A percentile compares a stretch with the other conserved stretches of the same genome.
Conservation (phyloP, 1,140 invertebrate species). For the Tyrophagus putrescentiae region DNA sequence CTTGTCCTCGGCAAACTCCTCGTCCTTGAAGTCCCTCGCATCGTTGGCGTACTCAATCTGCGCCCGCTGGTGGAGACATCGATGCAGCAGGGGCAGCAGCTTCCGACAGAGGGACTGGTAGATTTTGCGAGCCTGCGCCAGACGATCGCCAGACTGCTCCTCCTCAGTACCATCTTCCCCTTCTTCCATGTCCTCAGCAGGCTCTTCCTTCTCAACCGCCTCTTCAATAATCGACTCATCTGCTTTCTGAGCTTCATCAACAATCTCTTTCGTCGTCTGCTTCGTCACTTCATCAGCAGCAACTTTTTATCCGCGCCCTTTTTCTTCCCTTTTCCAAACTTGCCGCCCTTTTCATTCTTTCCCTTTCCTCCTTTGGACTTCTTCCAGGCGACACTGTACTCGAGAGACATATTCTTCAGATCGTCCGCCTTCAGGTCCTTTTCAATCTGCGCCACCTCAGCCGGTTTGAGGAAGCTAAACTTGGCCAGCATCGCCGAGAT, state of each 20-base stretch:
- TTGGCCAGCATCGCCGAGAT: conserved; percentile 67
- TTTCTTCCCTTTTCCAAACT: conserved; percentile 2
- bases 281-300: too few relatives aligned
- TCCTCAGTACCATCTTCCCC: conserved; percentile 27
- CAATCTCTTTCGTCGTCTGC: too few relatives aligned
- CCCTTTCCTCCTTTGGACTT: not conserved
- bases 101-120: conserved; percentile 46
- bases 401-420: conserved; percentile 11
- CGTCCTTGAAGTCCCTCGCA: conserved; percentile 6
- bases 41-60: conserved; percentile 22
- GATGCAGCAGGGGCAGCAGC: conserved; percentile 48
- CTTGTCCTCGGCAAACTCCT: conserved; percentile 47
- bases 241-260: too few relatives aligned
- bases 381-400: conserved; percentile 1
- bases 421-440: not conserved
- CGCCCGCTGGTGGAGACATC: conserved; percentile 37
- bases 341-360: not conserved
- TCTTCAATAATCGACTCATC: conserved; percentile 33
- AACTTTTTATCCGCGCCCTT: too few relatives aligned
- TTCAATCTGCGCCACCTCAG: conserved; percentile 30
- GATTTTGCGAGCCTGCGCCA: conserved; percentile 50
- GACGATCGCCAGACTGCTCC: conserved; percentile 25
- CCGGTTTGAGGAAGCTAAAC: conserved; percentile 74
- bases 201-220: conserved; percentile 20
- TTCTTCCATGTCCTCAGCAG: conserved; percentile 30